Evolutionary conservation across 2,113 vertebrate genomes (phyloP).

Genomic region (Pedionomus torquatus): DNA sequence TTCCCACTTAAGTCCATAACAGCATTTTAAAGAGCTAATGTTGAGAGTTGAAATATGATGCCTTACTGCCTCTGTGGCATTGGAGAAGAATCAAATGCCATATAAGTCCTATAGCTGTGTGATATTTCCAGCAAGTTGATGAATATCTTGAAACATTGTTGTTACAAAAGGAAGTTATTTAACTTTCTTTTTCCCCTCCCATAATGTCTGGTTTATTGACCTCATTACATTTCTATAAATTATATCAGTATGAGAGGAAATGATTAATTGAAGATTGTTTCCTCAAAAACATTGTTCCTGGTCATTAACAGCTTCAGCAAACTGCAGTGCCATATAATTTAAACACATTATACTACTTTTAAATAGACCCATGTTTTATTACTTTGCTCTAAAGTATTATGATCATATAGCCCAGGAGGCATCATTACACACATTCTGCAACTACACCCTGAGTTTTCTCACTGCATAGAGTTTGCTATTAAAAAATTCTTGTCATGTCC

Average conservation of each 20-base stretch:
- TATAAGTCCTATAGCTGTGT: slow-evolving; percentile 69
- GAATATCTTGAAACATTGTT: slow-evolving; percentile 77
- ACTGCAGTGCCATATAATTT: slow-evolving; percentile 64
- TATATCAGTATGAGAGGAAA: slow-evolving; percentile 76
- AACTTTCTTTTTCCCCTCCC: slow-evolving; percentile 72
- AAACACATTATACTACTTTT: slow-evolving; percentile 68
- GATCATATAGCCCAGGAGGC: slow-evolving; percentile 50
- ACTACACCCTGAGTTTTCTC: slow-evolving; percentile 10
- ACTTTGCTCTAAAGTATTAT: slow-evolving; percentile 58
- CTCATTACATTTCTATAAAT: slow-evolving; percentile 82
- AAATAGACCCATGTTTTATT: slow-evolving; percentile 71
- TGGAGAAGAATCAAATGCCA: slow-evolving; percentile 72
- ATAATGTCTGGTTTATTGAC: slow-evolving; percentile 73
- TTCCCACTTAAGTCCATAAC: slow-evolving; percentile 31
- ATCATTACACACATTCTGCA: slow-evolving; percentile 61
- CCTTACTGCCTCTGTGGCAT: slow-evolving; percentile 53
- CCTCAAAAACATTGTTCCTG: slow-evolving; percentile 78
- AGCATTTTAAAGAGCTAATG: slow-evolving; percentile 67
- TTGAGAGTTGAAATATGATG: slow-evolving; percentile 64
- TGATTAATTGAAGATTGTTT: slow-evolving; percentile 82
- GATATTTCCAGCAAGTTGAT: slow-evolving; percentile 76
- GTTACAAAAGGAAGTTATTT: slow-evolving; percentile 82
- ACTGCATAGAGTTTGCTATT: slow-evolving; percentile 18
- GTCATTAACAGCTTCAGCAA: slow-evolving; percentile 76
- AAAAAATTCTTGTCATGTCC: background rate